These are phyloP conservation scores for Neoascia interrupta DNA, from an alignment of 2,888 invertebrate species.

Conservation along the genomic window DNA sequence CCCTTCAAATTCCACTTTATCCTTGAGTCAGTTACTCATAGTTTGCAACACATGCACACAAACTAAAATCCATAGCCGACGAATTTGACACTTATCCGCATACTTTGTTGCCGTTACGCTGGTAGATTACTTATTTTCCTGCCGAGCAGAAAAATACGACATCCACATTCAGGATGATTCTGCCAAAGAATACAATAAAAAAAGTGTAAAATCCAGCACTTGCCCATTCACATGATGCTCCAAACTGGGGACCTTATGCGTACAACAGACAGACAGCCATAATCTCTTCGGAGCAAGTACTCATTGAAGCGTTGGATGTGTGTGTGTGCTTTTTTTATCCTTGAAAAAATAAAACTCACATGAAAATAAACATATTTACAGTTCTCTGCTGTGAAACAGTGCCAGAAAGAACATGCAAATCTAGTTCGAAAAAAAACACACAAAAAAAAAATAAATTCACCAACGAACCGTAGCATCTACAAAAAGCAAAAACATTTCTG, in stretches of 20 bases:
- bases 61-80: constrained; percentile 29
- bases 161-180: not conserved
- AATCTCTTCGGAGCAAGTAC: constrained; percentile 24
- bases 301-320: constrained; percentile 19
- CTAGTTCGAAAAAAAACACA: constrained; percentile 1
- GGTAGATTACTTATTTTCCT: constrained; percentile 3
- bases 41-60: constrained; percentile 34
- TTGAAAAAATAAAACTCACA: constrained; percentile 19
- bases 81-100: constrained; percentile 41
- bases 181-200: not conserved
- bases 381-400: constrained; percentile 31
- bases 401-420: constrained; percentile 42
- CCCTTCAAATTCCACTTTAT: constrained; percentile 5
- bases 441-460: not conserved
- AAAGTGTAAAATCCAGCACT: constrained; percentile 16
- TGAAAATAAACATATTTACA: constrained; percentile 28
- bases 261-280: constrained; percentile 10
- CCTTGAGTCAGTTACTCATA: too few relatives aligned
- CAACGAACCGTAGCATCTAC: constrained; percentile 18
- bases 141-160: constrained; percentile 3
- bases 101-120: constrained; percentile 14
- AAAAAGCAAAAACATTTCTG: not conserved
- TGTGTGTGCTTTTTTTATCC: constrained; percentile 7
- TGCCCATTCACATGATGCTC: constrained; percentile 2
- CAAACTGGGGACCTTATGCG: not conserved